These are phyloP conservation scores for Charanyca ferruginea DNA, from an alignment of 2,888 invertebrate species.

Conservation along the genomic window DNA sequence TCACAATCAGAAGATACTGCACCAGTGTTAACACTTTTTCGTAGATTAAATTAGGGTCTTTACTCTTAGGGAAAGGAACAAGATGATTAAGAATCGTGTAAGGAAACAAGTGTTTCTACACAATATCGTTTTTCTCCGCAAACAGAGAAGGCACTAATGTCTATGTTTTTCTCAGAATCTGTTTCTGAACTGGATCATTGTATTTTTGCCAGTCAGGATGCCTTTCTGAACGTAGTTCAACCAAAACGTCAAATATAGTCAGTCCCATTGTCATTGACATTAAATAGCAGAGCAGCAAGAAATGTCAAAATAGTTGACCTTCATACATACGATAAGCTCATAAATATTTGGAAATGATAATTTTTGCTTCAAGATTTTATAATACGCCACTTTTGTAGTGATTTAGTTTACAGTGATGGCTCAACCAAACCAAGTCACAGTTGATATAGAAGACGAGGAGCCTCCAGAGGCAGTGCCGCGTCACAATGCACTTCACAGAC, in stretches of 20 bases:
- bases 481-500: slow-evolving; percentile 77
- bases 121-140: background rate
- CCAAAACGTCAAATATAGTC: slow-evolving; percentile 44
- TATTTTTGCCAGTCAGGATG: slow-evolving; percentile 22
- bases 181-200: slow-evolving; percentile 24
- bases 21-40: too few relatives aligned
- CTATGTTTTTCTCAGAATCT: background rate
- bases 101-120: too few relatives aligned
- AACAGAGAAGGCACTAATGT: too few relatives aligned
- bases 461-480: slow-evolving; percentile 76
- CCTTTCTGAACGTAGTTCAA: slow-evolving; percentile 43
- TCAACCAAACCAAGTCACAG: slow-evolving; percentile 84
- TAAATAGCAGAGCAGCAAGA: too few relatives aligned
- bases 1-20: too few relatives aligned
- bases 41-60: too few relatives aligned
- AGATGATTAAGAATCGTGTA: too few relatives aligned
- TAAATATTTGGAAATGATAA: slow-evolving; percentile 67
- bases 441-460: slow-evolving; percentile 84
- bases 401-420: slow-evolving; percentile 75
- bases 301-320: slow-evolving; percentile 67
- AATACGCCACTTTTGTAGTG: slow-evolving; percentile 53
- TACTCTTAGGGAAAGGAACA: too few relatives aligned
- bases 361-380: slow-evolving; percentile 48
- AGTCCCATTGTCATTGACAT: background rate
- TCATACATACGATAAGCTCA: slow-evolving; percentile 56